Evolutionary conservation across 2,113 vertebrate species (phyloP).

Genomic region (Eidolon helvum): DNA sequence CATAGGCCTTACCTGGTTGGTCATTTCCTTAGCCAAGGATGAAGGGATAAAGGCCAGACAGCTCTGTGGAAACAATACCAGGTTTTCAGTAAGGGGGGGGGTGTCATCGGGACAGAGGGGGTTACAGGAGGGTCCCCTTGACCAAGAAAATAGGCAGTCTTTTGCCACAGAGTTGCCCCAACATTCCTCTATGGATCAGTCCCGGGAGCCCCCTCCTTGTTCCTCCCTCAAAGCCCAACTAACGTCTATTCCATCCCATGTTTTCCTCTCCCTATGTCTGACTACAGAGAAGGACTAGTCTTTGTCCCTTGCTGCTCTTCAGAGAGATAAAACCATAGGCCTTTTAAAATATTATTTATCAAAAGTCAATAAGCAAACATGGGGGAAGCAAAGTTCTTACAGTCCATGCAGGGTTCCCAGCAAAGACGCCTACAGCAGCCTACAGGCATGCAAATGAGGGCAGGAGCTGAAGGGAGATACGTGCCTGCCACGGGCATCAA

Average conservation of each 20-base stretch:
- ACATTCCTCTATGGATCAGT: not conserved
- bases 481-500: not conserved
- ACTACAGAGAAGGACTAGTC: not conserved
- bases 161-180: not conserved
- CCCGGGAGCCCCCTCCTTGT: not conserved
- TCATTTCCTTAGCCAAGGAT: slow-evolving; percentile 69
- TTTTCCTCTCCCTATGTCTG: not conserved
- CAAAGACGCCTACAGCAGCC: not conserved
- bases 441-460: not conserved
- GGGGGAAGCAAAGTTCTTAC: not conserved
- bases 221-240: not conserved
- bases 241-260: too few relatives aligned
- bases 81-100: not conserved
- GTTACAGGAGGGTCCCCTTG: not conserved
- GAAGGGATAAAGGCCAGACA: slow-evolving; percentile 5
- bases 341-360: not conserved
- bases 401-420: not conserved
- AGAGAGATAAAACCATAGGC: not conserved
- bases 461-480: not conserved
- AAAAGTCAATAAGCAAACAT: slow-evolving; percentile 6
- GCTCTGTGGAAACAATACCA: slow-evolving; percentile 66
- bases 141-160: not conserved
- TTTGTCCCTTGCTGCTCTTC: not conserved
- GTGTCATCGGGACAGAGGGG: not conserved
- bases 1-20: slow-evolving; percentile 74